Evolutionary conservation across 2,113 vertebrate species (phyloP), one percentile per base, ranked within the genome.

Genomic region (Rhabdomys dilectus): DNA sequence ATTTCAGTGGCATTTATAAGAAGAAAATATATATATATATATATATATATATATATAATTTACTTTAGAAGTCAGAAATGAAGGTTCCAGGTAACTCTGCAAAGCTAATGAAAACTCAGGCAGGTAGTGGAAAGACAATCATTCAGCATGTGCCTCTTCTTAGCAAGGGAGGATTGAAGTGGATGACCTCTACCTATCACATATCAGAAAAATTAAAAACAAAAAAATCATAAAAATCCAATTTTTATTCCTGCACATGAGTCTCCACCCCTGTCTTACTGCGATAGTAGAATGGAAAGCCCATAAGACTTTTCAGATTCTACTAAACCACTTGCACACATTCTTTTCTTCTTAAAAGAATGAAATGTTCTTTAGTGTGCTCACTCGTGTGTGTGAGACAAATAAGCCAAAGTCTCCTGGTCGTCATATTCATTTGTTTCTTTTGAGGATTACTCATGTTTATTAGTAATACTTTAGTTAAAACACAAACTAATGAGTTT

Each of bases 1-100:
- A 85, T 96, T 97, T 91, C 29, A 89, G 26, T 91, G 72, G 76
- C 58, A 58, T 92, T 93, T 92, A 70, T 56, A 80, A 96, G 24
- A 96, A 75, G 72, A 85, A 93, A 94, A 81, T 34, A 17, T 24
- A 39, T 39, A 39, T 60, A 36, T 94, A 45, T 4, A 87, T 68
- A 34, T 94, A 86, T 34, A 17, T 24, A 39, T 39, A 39, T 60
- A 36, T 94, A 45, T 4, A 87, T 68, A 34, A 97, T 94, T 96
- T 95, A 95, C 78, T 56, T 91, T 96, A 80, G 70, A 96, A 85
- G 19, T 80, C 75, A 92, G 75, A 84, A 93, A 86, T 81, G 5
- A 85, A 88, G 7, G 84, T 93, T 93, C 64, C 66, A 88, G 51
- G 24, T 82, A 80, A 81, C 87, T 87, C 22, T 56, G 29, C 26